Base-by-base conservation (phyloP, 1,140 invertebrate genomes). In the Drosophila navojoa region DNA sequence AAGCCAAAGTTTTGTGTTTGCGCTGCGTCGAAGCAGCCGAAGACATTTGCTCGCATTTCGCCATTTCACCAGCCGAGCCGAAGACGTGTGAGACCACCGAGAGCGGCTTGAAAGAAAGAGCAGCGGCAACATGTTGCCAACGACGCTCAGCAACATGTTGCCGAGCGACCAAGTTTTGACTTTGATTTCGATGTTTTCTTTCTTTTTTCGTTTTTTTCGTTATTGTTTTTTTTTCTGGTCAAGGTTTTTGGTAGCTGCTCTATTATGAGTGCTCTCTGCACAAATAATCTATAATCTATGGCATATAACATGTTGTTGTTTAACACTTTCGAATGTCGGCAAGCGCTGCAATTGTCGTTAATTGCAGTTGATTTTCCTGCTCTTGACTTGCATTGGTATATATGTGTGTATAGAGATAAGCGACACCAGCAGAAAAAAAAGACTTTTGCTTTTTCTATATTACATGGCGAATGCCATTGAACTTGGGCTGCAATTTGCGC, bases 341-440 rank as follows among this genome's bases (percentile, higher is more conserved):
- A 10, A 63, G 40, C 42, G 57, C 59, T 35, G 81, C 81, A 84
- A 85, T 84, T 86, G 81, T 74, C 76, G 82, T 86, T 86, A 86
- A 86, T 86, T 86, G 81, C 79, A 86, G 81, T 86, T 81, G 81
- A 86, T 87, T 86, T 86, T 86, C 81, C 81, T 87, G 81, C 77
- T 79, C 70, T 47, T 59, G 59, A 54, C 32, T 32, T 47, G 45
- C 38, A 62, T 16, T 62, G 35, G 35, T 38, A 38, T 32, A 32
- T 29, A 29, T 29, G 27, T 29, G 27, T 32, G 52, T 60, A 15
- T 69, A 19, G 27, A 53, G 7, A 53, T 15, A 53, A 15, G 9
- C 13, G 27, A 22, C 19, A 22, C 2, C 2, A 22, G 2, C 1
- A 25, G 25, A 22, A 9, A 32, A 58, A 63, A 80, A 75, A 87